Conservation (phyloP, 1,140 invertebrate species). For the Cotesia vestalis region DNA sequence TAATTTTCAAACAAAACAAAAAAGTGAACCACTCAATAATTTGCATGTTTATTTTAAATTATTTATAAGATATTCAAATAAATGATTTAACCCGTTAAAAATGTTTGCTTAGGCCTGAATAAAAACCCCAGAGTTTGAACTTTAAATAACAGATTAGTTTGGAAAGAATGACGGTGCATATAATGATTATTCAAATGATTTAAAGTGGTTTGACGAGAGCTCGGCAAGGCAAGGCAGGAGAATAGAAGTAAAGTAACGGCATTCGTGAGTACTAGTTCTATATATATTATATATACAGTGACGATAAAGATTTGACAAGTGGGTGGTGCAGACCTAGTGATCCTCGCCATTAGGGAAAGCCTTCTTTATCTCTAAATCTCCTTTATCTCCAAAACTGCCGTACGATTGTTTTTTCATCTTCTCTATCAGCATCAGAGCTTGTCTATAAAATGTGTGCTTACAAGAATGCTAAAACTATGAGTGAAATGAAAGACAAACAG, state of each 20-base stretch:
- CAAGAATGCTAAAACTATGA: conserved; percentile 30
- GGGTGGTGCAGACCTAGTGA: conserved; percentile 50
- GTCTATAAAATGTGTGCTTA: conserved; percentile 27
- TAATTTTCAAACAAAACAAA: too few species aligned
- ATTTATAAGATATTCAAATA: too few species aligned
- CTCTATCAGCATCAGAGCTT: conserved; percentile 2
- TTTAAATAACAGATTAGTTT: conserved; percentile 56
- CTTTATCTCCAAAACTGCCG: conserved; percentile 16
- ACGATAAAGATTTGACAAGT: conserved; percentile 21
- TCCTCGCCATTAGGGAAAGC: conserved; percentile 55
- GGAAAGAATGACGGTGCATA: conserved; percentile 58
- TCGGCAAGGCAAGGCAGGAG: too few species aligned
- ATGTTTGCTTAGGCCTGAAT: too few species aligned
- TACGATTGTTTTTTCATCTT: conserved; percentile 18
- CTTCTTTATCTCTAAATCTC: conserved; percentile 37
- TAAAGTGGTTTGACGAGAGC: conserved; percentile 44
- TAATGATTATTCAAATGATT: conserved; percentile 65
- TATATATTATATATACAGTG: too few species aligned
- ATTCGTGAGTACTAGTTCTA: too few species aligned
- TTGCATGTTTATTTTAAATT: too few species aligned
- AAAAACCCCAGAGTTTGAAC: conserved; percentile 21
- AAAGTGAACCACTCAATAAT: too few species aligned
- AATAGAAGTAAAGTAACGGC: too few species aligned
- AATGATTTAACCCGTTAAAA: too few species aligned
- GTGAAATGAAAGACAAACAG: too few species aligned